These are phyloP conservation scores for Acrossocheilus wenchowensis DNA, from an alignment of 2,797 vertebrate genomes.

Conservation along the genomic window DNA sequence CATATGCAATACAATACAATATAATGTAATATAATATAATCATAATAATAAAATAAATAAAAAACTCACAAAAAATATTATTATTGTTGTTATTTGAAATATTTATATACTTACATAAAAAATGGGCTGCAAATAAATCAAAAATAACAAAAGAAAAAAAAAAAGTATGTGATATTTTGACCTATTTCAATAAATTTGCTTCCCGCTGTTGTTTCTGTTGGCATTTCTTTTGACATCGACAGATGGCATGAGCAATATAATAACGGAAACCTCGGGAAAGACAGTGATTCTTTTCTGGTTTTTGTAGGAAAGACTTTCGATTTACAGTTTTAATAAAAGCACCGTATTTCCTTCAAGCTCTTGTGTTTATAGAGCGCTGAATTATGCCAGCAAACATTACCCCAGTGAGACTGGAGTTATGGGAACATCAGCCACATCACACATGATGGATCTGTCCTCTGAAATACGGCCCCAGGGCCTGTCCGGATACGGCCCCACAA, in stretches of 20 bases:
- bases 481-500: slow-evolving; percentile 41
- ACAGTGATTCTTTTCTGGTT: slow-evolving; percentile 5
- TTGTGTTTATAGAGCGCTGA: slow-evolving; percentile 71
- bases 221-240: slow-evolving; percentile 18
- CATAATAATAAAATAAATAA: no score
- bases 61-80: no score
- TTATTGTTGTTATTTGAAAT: not conserved
- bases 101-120: not conserved
- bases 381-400: slow-evolving; percentile 74
- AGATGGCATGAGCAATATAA: slow-evolving; percentile 63
- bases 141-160: not conserved
- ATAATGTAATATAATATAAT: no score
- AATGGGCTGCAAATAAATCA: not conserved
- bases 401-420: slow-evolving; percentile 70
- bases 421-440: slow-evolving; percentile 68
- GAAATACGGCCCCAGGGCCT: slow-evolving; percentile 65
- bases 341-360: slow-evolving; percentile 66
- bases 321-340: slow-evolving; percentile 78
- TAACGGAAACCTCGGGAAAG: slow-evolving; percentile 57
- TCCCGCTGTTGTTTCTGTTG: not conserved
- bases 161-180: not conserved
- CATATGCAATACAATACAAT: no score
- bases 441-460: slow-evolving; percentile 69
- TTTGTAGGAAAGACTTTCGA: slow-evolving; percentile 58
- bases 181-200: not conserved